Evolutionary conservation across 2,113 vertebrate species (phyloP).

Genomic region (Tor tambroides): DNA sequence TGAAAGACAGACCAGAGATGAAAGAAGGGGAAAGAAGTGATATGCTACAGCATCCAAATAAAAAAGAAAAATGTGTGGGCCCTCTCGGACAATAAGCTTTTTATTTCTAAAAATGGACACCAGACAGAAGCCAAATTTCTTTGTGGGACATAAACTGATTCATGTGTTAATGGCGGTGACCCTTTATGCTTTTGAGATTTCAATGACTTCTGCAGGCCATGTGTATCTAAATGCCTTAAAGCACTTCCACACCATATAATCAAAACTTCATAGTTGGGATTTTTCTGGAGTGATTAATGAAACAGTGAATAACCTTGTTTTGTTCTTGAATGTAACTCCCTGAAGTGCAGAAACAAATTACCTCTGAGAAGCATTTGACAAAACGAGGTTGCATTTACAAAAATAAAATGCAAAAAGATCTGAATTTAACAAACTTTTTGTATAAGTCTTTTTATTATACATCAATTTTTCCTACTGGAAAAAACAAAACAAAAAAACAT

Average conservation of each 20-base stretch:
- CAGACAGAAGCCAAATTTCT: constrained; percentile 53
- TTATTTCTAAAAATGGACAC: constrained; percentile 53
- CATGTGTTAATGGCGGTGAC: constrained; percentile 61
- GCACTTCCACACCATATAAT: neutral
- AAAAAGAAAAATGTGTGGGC: neutral
- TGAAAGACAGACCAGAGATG: no score
- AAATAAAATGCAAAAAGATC: no score
- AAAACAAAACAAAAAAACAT: no score
- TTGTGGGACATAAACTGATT: constrained; percentile 38
- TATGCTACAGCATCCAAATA: neutral
- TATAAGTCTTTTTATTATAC: neutral
- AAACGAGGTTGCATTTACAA: neutral
- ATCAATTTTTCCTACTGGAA: neutral
- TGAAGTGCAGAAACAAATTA: neutral
- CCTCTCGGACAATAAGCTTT: constrained; percentile 29
- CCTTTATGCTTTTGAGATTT: neutral
- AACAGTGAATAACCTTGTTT: neutral
- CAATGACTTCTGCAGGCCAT: constrained; percentile 23
- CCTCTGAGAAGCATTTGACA: neutral
- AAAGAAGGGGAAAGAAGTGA: neutral
- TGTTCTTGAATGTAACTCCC: neutral
- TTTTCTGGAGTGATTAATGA: neutral
- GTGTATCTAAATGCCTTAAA: neutral
- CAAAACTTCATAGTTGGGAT: neutral
- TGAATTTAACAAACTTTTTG: neutral